phyloP scores from a whole-genome alignment of 23 tunicate species.

The Corella eumyota region DNA sequence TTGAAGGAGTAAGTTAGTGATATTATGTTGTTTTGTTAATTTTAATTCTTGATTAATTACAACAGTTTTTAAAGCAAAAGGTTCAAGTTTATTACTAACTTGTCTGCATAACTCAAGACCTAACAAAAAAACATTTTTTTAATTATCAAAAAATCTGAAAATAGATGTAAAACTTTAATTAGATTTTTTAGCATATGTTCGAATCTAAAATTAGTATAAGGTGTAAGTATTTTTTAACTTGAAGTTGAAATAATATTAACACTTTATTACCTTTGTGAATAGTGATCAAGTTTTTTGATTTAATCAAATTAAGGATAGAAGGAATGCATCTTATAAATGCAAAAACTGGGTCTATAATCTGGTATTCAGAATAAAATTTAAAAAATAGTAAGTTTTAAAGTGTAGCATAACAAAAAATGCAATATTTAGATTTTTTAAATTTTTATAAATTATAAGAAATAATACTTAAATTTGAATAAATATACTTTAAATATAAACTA shows the following conservation, averaged over 20 bases:
- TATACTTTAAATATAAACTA: too few relatives aligned
- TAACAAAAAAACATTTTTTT: too few relatives aligned
- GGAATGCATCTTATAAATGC: conserved; percentile 15
- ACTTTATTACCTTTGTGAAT: conserved; percentile 26
- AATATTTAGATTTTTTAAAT: too few relatives aligned
- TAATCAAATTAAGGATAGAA: conserved; percentile 15
- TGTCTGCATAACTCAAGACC: conserved; percentile 12
- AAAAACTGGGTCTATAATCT: conserved; percentile 18
- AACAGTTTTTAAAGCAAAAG: conserved; percentile 1
- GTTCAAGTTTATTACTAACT: conserved; percentile 17
- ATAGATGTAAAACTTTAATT: too few relatives aligned
- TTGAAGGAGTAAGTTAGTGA: conserved; percentile 2
- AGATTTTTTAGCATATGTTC: too few relatives aligned
- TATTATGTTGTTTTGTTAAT: neutral
- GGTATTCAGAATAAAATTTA: too few relatives aligned
- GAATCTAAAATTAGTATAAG: neutral
- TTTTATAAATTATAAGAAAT: too few relatives aligned
- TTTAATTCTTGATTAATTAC: conserved; percentile 5
- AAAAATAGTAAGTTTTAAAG: too few relatives aligned
- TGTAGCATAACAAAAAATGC: too few relatives aligned
- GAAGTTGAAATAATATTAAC: neutral
- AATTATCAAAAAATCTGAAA: too few relatives aligned
- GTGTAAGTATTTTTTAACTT: too few relatives aligned
- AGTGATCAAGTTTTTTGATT: conserved; percentile 7
- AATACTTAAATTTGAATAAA: too few relatives aligned